phyloP scores from a whole-genome alignment of 2,888 invertebrate genomes.

The Spilarctia lutea region DNA sequence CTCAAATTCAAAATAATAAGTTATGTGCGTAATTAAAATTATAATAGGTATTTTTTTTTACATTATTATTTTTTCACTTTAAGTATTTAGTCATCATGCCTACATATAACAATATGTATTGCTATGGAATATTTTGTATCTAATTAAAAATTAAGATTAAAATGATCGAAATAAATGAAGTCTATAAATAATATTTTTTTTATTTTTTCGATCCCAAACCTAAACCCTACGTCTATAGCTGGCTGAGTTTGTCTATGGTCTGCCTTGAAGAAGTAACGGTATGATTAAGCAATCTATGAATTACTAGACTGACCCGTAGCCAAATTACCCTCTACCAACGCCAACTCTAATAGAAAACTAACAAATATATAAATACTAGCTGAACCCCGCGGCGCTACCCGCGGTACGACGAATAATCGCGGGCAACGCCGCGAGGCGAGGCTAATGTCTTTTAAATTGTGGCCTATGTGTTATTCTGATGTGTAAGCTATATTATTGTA shows the following conservation, averaged over 20 bases:
- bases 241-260: not conserved
- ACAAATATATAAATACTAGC: no score
- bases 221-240: not conserved
- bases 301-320: no score
- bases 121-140: conserved; percentile 59
- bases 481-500: no score
- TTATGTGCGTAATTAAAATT: conserved; percentile 26
- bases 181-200: conserved; percentile 60
- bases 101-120: conserved; percentile 59
- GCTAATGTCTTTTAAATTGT: no score
- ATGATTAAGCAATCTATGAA: no score
- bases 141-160: conserved; percentile 71
- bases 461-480: no score
- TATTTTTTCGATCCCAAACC: conserved; percentile 21
- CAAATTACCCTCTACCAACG: no score
- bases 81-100: conserved; percentile 72
- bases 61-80: conserved; percentile 46
- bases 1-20: conserved; percentile 32
- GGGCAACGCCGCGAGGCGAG: no score
- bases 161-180: conserved; percentile 78
- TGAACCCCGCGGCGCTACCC: no score
- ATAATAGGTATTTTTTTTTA: conserved; percentile 55
- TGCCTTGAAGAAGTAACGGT: not conserved
- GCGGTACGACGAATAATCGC: no score
- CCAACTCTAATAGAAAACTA: no score